phyloP scores from a whole-genome alignment of 2,888 invertebrate genomes.

The Callyntrura guangdongensis region DNA sequence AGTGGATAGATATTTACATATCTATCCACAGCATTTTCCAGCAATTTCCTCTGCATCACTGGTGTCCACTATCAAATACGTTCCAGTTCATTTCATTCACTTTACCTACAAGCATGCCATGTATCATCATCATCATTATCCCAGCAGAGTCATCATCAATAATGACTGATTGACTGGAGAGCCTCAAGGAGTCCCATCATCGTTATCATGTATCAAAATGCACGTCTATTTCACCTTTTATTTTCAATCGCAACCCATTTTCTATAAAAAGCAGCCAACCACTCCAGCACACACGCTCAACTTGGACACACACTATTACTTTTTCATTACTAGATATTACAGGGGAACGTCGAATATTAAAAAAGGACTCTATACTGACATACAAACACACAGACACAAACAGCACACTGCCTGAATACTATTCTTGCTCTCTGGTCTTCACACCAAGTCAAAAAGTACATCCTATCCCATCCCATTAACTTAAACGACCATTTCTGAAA shows the following conservation, averaged over 20 bases:
- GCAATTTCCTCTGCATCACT: too few species aligned
- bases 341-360: too few species aligned
- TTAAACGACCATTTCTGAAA: slow-evolving; percentile 24
- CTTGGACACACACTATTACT: slow-evolving; percentile 1
- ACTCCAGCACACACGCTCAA: slow-evolving; percentile 15
- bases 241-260: neutral
- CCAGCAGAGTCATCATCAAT: slow-evolving; percentile 39
- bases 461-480: slow-evolving; percentile 23
- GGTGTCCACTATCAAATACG: neutral
- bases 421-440: neutral
- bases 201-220: slow-evolving; percentile 36
- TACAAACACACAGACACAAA: neutral
- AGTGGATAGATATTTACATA: neutral
- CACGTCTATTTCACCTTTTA: slow-evolving; percentile 10
- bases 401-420: neutral
- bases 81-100: slow-evolving; percentile 39
- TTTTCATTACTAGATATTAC: neutral
- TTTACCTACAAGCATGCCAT: slow-evolving; percentile 16
- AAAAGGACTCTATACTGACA: too few species aligned
- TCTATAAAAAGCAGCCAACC: neutral
- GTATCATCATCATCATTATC: slow-evolving; percentile 47
- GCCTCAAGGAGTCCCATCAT: slow-evolving; percentile 31
- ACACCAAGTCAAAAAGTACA: slow-evolving; percentile 10
- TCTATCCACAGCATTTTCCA: neutral
- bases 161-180: slow-evolving; percentile 35